A percentile compares a stretch with the other conserved stretches of the same genome.
Conservation (phyloP, 1,140 invertebrate species). For the Drosophila bocki region DNA sequence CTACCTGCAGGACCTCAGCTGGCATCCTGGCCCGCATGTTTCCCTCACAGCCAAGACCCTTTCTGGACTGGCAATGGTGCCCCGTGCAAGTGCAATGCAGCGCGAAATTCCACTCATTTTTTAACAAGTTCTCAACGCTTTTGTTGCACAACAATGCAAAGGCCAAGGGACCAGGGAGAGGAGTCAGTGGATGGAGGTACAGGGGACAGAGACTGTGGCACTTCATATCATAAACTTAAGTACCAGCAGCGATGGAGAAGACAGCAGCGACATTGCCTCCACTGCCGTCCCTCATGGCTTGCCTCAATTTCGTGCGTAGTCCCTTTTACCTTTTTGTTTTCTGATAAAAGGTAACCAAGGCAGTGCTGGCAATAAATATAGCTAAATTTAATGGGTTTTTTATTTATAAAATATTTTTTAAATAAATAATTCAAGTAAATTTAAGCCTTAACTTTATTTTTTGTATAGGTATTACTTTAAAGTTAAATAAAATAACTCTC, state of each 20-base stretch:
- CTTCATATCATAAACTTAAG: slow-evolving; percentile 64
- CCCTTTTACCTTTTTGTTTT: slow-evolving; percentile 28
- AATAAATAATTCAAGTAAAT: not conserved
- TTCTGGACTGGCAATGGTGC: slow-evolving; percentile 23
- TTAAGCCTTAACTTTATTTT: not conserved
- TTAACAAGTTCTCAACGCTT: slow-evolving; percentile 80
- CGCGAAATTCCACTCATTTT: slow-evolving; percentile 82
- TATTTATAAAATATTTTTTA: not conserved
- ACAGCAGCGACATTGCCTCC: slow-evolving; percentile 31
- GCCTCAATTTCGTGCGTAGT: slow-evolving; percentile 19
- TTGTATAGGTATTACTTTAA: too few species aligned
- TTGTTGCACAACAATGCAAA: slow-evolving; percentile 79
- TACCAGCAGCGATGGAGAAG: slow-evolving; percentile 38
- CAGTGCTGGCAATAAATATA: slow-evolving; percentile 4
- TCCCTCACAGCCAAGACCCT: slow-evolving; percentile 23
- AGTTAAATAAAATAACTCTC: accelerated
- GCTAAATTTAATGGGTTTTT: too few species aligned
- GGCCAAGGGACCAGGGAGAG: slow-evolving; percentile 43
- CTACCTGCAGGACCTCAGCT: slow-evolving; percentile 20
- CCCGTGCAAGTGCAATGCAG: slow-evolving; percentile 71
- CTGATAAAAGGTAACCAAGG: slow-evolving; percentile 18
- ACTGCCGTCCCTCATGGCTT: slow-evolving; percentile 26
- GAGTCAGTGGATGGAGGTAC: slow-evolving; percentile 12
- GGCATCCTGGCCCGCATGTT: slow-evolving; percentile 30
- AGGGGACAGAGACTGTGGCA: slow-evolving; percentile 38